Evolutionary conservation across 2,888 invertebrate species (phyloP), one percentile per base, ranked within the genome.

Genomic region (Eupithecia dodoneata): DNA sequence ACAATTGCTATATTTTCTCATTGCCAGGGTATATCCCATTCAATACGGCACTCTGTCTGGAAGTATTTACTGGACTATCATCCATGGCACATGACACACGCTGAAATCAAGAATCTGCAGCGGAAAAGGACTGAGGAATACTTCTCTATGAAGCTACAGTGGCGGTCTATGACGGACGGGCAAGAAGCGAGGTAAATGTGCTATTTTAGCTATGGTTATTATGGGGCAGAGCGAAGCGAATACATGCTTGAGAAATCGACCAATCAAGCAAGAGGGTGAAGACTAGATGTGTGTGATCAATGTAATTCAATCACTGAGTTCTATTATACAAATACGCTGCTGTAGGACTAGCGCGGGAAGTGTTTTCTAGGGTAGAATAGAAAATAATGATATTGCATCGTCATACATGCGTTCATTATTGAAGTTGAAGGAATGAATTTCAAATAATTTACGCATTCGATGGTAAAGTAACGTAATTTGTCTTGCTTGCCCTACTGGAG

Each of bases 141-240:
- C 92, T 98, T 97, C 90, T 96, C 96, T 71, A 99, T 99, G 99
- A 99, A 99, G 90, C 95, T 98, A 41, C 99, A 99, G 89, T 99
- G 99, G 99, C 96, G 97, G 81, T 97, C 98, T 0, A 98, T 99
- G 94, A 97, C 97, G 0, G 96, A 96, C 18, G 97, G 96, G 0
- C 99, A 99, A 90, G 99, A 99, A 89, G 81, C 87, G 12, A 75
- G 78, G 78, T 78, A 67, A 55, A 55, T 55, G 7, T 82, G 83
- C 15, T 67, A 7, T 15, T 42, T 66, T 5, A 30, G 10, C 13
- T 65, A 30, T 13, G 59, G n/a, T 59, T 63, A 30, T 63, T 9
- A 63, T 4, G 10, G 3, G 10, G 9, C 3, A 30, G 30, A 18
- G 52, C 6, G 52, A 52, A 52, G 52, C 52, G 30, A 30, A 30